phyloP scores from a whole-genome alignment of 2,113 vertebrate genomes.

The Aspiorhynchus laticeps region DNA sequence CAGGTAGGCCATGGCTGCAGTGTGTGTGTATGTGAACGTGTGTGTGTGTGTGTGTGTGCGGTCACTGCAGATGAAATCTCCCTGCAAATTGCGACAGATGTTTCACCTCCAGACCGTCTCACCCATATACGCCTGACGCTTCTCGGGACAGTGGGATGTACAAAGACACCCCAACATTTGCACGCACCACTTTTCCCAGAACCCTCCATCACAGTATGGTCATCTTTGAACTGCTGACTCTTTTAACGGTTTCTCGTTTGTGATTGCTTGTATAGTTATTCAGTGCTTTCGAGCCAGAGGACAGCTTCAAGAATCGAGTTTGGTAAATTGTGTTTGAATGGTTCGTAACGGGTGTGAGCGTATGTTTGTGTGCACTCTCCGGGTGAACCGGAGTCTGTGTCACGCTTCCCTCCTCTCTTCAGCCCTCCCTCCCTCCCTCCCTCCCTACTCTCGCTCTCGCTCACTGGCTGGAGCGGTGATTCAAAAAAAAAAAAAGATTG shows the following conservation, averaged over 20 bases:
- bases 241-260: neutral
- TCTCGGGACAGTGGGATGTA: neutral
- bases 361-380: conserved; percentile 41
- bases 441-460: conserved; percentile 25
- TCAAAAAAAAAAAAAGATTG: conserved; percentile 34
- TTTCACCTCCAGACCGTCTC: conserved; percentile 50
- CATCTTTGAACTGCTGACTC: neutral
- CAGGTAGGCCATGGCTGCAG: conserved; percentile 47
- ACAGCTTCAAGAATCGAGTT: neutral
- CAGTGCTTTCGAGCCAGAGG: neutral
- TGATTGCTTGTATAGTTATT: neutral
- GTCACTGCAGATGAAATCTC: conserved; percentile 50
- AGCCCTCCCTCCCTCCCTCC: conserved; percentile 49
- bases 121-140: neutral
- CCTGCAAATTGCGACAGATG: conserved; percentile 55
- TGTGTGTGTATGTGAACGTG: conserved; percentile 25
- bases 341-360: conserved; percentile 21
- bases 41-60: conserved; percentile 14
- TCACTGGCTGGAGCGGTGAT: conserved; percentile 47
- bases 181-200: conserved; percentile 2
- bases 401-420: conserved; percentile 47
- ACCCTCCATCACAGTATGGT: neutral
- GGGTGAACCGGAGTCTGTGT: conserved; percentile 52
- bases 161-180: neutral
- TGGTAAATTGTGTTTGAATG: conserved; percentile 36